A percentile compares a stretch with the other conserved stretches of the same genome.
These are phyloP conservation scores for Agrotis puta DNA, from an alignment of 2,888 invertebrate genomes.

Conservation along the genomic window DNA sequence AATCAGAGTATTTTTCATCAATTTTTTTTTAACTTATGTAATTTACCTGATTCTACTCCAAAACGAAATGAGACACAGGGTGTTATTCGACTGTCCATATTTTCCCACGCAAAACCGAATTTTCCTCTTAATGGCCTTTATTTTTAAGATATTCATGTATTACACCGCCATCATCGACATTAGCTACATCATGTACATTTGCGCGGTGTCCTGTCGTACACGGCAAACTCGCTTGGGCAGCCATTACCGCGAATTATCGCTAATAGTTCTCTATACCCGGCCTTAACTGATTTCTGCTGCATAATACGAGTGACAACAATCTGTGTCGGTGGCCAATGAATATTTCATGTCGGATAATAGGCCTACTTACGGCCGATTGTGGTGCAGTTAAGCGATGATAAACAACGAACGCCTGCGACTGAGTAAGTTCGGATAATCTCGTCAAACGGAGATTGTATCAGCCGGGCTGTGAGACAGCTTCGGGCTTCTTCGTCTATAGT, in stretches of 20 bases:
- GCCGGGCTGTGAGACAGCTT: constrained; percentile 22
- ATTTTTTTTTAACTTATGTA: too few species aligned
- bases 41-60: too few species aligned
- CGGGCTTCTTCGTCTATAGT: constrained; percentile 35
- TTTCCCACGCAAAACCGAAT: background rate
- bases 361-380: constrained; percentile 79
- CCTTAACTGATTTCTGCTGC: constrained; percentile 84
- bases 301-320: constrained; percentile 87
- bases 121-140: background rate
- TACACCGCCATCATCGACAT: constrained; percentile 38
- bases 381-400: constrained; percentile 72
- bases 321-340: constrained; percentile 85
- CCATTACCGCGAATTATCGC: constrained; percentile 89
- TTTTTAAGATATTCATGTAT: constrained; percentile 13
- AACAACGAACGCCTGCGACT: constrained; percentile 56
- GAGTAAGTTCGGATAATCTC: constrained; percentile 62
- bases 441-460: constrained; percentile 54
- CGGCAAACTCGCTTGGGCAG: constrained; percentile 65
- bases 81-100: too few species aligned
- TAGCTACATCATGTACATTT: constrained; percentile 44
- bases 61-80: too few species aligned
- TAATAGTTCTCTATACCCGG: constrained; percentile 75
- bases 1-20: too few species aligned
- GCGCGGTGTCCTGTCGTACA: constrained; percentile 74
- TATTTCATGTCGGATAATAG: constrained; percentile 86